These are phyloP conservation scores for Zosterops lateralis DNA, from an alignment of 2,113 vertebrate species.

Conservation along the genomic window DNA sequence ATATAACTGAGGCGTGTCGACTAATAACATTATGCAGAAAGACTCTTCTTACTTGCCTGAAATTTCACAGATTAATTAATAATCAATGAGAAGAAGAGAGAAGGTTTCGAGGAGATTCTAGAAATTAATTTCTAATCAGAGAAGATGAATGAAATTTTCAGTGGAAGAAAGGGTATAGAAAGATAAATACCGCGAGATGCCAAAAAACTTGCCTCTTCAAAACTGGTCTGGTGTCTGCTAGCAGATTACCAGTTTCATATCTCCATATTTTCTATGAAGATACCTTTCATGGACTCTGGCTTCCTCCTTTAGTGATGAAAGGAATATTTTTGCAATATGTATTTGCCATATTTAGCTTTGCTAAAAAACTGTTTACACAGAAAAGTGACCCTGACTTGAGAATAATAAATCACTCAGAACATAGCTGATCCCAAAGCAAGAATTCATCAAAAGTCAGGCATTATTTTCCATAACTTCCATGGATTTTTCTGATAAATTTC, in stretches of 20 bases:
- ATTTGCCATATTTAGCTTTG: background rate
- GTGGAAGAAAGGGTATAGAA: background rate
- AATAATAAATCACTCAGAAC: background rate
- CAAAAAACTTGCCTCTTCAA: background rate
- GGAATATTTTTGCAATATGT: background rate
- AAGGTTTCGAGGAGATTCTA: background rate
- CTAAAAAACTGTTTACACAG: background rate
- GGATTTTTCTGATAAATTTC: background rate
- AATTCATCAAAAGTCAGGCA: background rate
- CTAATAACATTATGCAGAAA: background rate
- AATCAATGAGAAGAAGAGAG: conserved; percentile 1
- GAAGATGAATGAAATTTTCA: background rate
- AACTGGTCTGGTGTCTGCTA: background rate
- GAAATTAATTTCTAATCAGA: conserved; percentile 22
- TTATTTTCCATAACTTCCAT: background rate
- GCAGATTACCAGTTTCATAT: background rate
- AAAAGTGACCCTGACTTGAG: background rate
- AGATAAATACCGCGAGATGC: background rate
- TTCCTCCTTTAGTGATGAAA: background rate
- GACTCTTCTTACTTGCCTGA: background rate
- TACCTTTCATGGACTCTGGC: background rate
- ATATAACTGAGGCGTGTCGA: background rate
- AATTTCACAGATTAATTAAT: conserved; percentile 21
- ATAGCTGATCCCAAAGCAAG: background rate
- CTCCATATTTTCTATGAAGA: background rate